A percentile compares a stretch with the other conserved stretches of the same genome.
Evolutionary conservation across 2,797 vertebrate genomes (phyloP).

Genomic region (Sebastes oblongus): DNA sequence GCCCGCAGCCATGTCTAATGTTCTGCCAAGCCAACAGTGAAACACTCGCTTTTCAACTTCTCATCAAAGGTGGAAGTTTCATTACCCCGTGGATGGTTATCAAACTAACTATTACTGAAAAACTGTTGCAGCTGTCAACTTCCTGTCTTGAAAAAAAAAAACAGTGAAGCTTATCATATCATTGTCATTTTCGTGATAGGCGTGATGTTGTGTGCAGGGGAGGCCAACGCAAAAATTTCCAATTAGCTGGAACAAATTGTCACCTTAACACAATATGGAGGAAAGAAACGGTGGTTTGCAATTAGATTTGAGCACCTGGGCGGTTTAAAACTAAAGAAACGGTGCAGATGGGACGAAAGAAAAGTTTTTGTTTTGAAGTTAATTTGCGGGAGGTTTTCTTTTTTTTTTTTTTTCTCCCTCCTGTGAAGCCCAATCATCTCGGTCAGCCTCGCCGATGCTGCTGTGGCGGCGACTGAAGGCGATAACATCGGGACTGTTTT

Average conservation of each 20-base stretch:
- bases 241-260: slow-evolving; percentile 70
- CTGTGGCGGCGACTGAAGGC: slow-evolving; percentile 70
- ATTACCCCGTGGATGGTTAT: slow-evolving; percentile 76
- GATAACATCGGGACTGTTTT: slow-evolving; percentile 81
- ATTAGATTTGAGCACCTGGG: slow-evolving; percentile 54
- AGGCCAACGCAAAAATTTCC: slow-evolving; percentile 47
- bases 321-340: slow-evolving; percentile 13
- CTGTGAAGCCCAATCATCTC: slow-evolving; percentile 66
- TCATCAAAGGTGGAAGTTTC: slow-evolving; percentile 81
- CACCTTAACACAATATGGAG: slow-evolving; percentile 50
- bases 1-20: slow-evolving; percentile 77
- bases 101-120: slow-evolving; percentile 70
- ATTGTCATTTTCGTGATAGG: slow-evolving; percentile 56
- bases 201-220: slow-evolving; percentile 43
- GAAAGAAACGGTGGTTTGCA: slow-evolving; percentile 48
- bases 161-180: slow-evolving; percentile 62
- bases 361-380: slow-evolving; percentile 60
- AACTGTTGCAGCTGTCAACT: slow-evolving; percentile 71
- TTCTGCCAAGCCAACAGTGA: slow-evolving; percentile 73
- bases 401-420: slow-evolving; percentile 8
- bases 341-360: slow-evolving; percentile 45
- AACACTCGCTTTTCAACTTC: slow-evolving; percentile 78
- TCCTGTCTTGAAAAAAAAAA: slow-evolving; percentile 55
- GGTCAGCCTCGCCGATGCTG: slow-evolving; percentile 61
- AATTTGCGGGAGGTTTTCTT: slow-evolving; percentile 37